These are phyloP conservation scores for Characodon lateralis DNA, from an alignment of 2,797 vertebrate species.

Conservation along the genomic window DNA sequence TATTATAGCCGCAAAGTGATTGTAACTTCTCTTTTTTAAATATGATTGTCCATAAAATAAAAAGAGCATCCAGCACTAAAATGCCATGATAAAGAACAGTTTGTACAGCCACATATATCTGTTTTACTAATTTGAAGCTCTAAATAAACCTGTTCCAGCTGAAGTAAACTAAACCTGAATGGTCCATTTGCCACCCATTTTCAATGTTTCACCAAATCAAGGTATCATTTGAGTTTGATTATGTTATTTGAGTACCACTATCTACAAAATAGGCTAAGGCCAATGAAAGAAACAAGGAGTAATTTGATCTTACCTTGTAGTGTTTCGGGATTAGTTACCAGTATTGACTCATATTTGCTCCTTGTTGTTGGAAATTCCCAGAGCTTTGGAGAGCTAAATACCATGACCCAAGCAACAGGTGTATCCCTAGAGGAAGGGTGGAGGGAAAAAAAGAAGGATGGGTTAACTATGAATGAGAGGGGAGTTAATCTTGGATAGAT, in stretches of 20 bases:
- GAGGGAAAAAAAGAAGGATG: conserved; percentile 39
- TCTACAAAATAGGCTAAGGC: background rate
- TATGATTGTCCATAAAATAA: background rate
- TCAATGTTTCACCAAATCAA: background rate
- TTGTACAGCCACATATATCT: conserved; percentile 9
- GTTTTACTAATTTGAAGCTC: conserved; percentile 29
- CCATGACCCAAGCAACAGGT: conserved; percentile 58
- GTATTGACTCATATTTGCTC: conserved; percentile 4
- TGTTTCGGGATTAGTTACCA: conserved; percentile 2
- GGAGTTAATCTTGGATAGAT: conserved; percentile 1
- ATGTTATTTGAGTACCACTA: background rate
- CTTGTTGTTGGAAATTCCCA: background rate
- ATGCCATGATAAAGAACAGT: conserved; percentile 12
- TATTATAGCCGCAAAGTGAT: background rate
- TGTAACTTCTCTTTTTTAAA: background rate
- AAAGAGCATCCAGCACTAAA: conserved; percentile 1
- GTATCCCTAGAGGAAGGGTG: conserved; percentile 60
- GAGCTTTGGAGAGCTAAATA: conserved; percentile 34
- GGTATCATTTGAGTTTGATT: background rate
- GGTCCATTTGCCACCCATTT: background rate
- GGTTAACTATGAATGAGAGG: background rate
- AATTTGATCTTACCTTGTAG: conserved; percentile 45
- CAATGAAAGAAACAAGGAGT: background rate
- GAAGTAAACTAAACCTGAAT: conserved; percentile 3
- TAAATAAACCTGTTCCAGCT: conserved; percentile 4